Evolutionary conservation across 2,113 vertebrate species (phyloP), one percentile per base, ranked within the genome.

Genomic region (Blennius ocellaris): DNA sequence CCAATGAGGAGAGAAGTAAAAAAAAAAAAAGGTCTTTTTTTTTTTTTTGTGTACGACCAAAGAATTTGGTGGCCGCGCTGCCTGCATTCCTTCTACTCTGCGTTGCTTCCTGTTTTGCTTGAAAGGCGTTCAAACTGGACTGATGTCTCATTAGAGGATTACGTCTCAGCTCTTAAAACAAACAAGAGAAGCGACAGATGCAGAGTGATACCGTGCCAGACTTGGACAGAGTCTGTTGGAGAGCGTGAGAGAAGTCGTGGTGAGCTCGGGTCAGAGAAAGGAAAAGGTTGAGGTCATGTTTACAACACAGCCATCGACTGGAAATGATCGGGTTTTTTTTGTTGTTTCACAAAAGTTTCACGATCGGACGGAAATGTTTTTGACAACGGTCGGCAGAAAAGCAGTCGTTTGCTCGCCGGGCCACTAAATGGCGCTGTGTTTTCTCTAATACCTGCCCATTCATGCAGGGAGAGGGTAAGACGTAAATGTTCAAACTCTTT

Each of bases 211-310:
- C 90, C 90, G 90, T 92, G 88, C 75, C 86, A 93, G 83, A 93
- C 85, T 91, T 92, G 90, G 90, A 84, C 79, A 92, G 84, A 92
- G 91, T 93, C 90, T 93, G 93, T 92, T 87, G 91, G 84, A 87
- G 89, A 85, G 89, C 89, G 82, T 85, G 61, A 92, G 76, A 93
- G 54, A 88, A 91, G 69, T 68, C 69, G 3, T 21, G 56, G 78
- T 92, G 90, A 93, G 83, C 55, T 59, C 9, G 52, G 52, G 52
- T 69, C 44, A 74, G 49, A 45, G 74, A 55, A 78, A 66, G 40
- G 53, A 74, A 44, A 62, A 36, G 21, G 45, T 11, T 61, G 47
- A 15, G 36, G 39, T 15, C 41, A 43, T 7, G 41, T 7, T 10
- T 43, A 10, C 10, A 2, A 3, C 41, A 30, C 21, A 30, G 21